Percentiles rank a stretch among this genome's conserved stretches.
These are phyloP conservation scores for Trissoscelio sp. DNA, from an alignment of 2,888 invertebrate genomes.

Conservation along the genomic window DNA sequence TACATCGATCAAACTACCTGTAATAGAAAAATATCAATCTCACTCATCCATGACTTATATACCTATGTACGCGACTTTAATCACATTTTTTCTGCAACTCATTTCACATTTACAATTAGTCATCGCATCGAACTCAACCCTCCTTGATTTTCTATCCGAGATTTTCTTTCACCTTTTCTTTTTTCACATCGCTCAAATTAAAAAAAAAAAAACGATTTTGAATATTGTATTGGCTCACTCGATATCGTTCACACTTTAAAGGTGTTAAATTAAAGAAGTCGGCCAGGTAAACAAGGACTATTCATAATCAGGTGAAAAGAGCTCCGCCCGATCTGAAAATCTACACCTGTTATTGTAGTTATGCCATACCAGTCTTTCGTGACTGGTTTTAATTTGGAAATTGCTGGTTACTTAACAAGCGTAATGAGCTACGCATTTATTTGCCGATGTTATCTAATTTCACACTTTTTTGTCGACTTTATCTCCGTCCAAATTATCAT, in stretches of 20 bases:
- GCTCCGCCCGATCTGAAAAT: constrained; percentile 64
- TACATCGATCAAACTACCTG: neutral
- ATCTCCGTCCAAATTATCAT: constrained; percentile 43
- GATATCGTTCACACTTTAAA: constrained; percentile 53
- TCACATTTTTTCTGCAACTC: constrained; percentile 33
- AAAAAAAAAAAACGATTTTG: constrained; percentile 42
- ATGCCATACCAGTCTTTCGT: constrained; percentile 70
- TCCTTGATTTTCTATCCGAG: constrained; percentile 3
- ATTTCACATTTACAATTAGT: constrained; percentile 38
- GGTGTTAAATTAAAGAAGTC: constrained; percentile 56
- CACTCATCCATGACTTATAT: neutral
- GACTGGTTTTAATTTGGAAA: constrained; percentile 80
- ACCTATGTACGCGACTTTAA: neutral
- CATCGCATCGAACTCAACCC: constrained; percentile 7
- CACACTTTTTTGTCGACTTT: constrained; percentile 55
- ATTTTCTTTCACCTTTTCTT: constrained; percentile 34
- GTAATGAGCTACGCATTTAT: constrained; percentile 72
- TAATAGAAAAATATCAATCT: neutral
- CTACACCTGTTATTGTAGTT: constrained; percentile 69
- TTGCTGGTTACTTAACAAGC: constrained; percentile 77
- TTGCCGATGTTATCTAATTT: constrained; percentile 72
- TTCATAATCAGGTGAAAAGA: constrained; percentile 64
- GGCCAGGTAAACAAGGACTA: constrained; percentile 64
- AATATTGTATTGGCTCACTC: constrained; percentile 57
- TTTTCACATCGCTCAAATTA: constrained; percentile 24